Evolutionary conservation across 2,797 vertebrate genomes (phyloP).

Genomic region (Melanotaenia trifasciata): DNA sequence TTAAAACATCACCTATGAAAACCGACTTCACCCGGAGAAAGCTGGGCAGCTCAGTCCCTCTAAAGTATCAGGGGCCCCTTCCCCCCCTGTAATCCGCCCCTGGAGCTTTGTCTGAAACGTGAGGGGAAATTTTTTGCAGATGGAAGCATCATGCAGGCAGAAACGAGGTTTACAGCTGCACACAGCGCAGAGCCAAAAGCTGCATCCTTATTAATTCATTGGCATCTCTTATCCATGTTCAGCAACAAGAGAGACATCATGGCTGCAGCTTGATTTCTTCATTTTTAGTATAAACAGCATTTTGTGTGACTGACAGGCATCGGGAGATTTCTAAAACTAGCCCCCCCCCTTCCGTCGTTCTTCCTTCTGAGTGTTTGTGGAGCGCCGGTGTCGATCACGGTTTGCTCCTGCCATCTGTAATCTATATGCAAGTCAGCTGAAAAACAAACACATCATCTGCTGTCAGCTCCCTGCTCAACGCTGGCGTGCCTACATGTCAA

Average conservation of each 20-base stretch:
- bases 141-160: too few species aligned
- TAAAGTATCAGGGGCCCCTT: too few species aligned
- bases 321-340: slow-evolving; percentile 47
- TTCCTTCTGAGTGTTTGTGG: slow-evolving; percentile 22
- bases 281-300: slow-evolving; percentile 31
- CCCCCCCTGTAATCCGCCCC: too few species aligned
- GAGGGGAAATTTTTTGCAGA: too few species aligned
- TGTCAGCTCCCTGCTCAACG: slow-evolving; percentile 34
- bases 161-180: background rate
- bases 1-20: too few species aligned
- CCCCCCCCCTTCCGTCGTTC: background rate
- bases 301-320: slow-evolving; percentile 57
- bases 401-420: slow-evolving; percentile 41
- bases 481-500: slow-evolving; percentile 39
- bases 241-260: slow-evolving; percentile 34
- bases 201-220: slow-evolving; percentile 9
- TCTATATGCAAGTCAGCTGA: slow-evolving; percentile 64
- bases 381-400: slow-evolving; percentile 61
- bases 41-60: too few species aligned
- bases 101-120: too few species aligned
- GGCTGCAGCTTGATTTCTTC: slow-evolving; percentile 27
- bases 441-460: slow-evolving; percentile 55
- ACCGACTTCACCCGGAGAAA: too few species aligned
- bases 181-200: slow-evolving; percentile 18
- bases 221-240: background rate